These are phyloP conservation scores for Pachliopta kotzebuea DNA, from an alignment of 2,888 invertebrate genomes.

Conservation along the genomic window DNA sequence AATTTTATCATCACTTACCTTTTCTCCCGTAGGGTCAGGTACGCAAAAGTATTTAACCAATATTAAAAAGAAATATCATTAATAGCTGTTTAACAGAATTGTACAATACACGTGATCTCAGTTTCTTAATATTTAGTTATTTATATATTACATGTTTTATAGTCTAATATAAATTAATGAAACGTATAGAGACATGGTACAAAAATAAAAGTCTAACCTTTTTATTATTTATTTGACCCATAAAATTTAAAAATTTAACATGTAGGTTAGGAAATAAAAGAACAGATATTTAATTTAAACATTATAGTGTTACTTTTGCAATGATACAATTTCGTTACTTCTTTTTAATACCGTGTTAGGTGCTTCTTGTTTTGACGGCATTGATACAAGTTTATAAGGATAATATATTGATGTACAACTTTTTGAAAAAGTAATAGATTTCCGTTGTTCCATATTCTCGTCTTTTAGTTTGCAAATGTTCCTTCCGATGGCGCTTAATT, in stretches of 20 bases:
- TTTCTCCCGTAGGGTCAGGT: too few relatives aligned
- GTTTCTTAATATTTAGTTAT: too few relatives aligned
- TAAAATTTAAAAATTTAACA: neutral
- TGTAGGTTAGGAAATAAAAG: neutral
- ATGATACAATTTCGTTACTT: neutral
- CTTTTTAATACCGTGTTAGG: slow-evolving; percentile 30
- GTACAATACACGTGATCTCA: too few relatives aligned
- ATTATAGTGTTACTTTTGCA: neutral
- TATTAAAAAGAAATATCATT: too few relatives aligned
- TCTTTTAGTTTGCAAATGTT: slow-evolving; percentile 67
- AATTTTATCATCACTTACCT: too few relatives aligned
- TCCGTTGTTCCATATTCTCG: slow-evolving; percentile 57
- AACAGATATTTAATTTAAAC: neutral
- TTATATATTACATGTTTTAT: too few relatives aligned
- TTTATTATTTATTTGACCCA: neutral
- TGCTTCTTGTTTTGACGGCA: slow-evolving; percentile 58
- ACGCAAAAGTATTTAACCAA: too few relatives aligned
- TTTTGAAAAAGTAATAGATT: slow-evolving; percentile 63
- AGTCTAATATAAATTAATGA: too few relatives aligned
- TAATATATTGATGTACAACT: slow-evolving; percentile 67
- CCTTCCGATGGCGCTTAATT: slow-evolving; percentile 68
- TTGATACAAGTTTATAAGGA: slow-evolving; percentile 62
- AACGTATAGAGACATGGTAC: too few relatives aligned
- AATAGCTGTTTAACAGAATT: too few relatives aligned
- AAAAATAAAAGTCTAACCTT: neutral